Conservation (phyloP, 2,797 vertebrate genomes). For the Poeciliopsis turneri region DNA sequence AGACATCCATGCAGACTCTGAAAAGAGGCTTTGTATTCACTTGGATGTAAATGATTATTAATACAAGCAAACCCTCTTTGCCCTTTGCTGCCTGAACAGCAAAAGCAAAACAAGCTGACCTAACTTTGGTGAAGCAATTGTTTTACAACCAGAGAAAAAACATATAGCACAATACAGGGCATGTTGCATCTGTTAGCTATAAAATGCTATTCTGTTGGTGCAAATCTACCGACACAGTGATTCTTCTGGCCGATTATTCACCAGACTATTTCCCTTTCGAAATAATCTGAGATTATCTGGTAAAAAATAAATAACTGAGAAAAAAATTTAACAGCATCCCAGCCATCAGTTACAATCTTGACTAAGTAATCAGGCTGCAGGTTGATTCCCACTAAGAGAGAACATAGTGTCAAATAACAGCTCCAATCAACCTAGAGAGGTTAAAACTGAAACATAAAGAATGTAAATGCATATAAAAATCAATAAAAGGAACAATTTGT, state of each 20-base stretch:
- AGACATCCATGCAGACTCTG: slow-evolving; percentile 29
- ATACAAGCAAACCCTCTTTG: slow-evolving; percentile 22
- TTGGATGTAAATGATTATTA: slow-evolving; percentile 29
- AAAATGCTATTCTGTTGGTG: background rate
- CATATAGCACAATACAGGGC: background rate
- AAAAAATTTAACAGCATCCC: background rate
- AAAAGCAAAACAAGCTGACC: slow-evolving; percentile 20
- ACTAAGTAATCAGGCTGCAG: background rate
- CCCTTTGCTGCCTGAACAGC: slow-evolving; percentile 23
- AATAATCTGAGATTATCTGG: slow-evolving; percentile 8
- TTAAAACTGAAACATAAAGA: background rate
- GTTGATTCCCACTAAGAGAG: background rate
- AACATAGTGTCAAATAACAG: background rate
- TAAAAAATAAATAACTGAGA: background rate
- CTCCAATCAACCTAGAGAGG: background rate
- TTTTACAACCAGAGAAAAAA: background rate
- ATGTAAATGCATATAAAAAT: background rate
- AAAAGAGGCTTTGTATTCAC: slow-evolving; percentile 49
- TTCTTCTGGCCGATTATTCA: background rate
- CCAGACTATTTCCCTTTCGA: background rate
- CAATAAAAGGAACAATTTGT: background rate
- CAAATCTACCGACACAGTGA: background rate
- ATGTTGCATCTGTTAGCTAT: background rate
- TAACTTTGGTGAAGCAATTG: background rate
- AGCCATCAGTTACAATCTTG: background rate